Conservation (phyloP, 2,113 vertebrate genomes). For the Procapra przewalskii region DNA sequence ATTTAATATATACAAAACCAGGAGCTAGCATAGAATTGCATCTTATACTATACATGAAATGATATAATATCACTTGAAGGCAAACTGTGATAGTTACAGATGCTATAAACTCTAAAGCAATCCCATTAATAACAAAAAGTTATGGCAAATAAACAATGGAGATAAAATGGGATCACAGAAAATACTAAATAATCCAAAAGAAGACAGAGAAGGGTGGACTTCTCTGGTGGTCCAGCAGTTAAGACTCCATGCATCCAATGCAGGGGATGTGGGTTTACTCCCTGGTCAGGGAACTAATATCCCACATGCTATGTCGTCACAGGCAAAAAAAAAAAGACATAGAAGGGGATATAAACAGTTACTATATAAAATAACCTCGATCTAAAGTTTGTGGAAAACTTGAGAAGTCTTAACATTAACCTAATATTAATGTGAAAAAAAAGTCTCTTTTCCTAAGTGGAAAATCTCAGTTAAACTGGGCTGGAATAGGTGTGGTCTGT, state of each 20-base stretch:
- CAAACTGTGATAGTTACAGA: not conserved
- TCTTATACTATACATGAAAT: not conserved
- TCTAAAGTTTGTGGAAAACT: conserved; percentile 1
- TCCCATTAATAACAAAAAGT: not conserved
- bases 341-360: not conserved
- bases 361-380: not conserved
- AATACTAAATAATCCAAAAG: not conserved
- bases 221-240: not conserved
- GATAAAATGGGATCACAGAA: not conserved
- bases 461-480: not conserved
- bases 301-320: not conserved
- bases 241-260: not conserved
- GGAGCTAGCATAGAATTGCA: not conserved
- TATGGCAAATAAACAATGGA: not conserved
- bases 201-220: not conserved
- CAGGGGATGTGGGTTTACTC: not conserved
- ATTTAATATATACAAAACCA: not conserved
- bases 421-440: not conserved
- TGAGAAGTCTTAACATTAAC: not conserved
- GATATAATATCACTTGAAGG: not conserved
- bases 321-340: not conserved
- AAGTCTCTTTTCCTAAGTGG: not conserved
- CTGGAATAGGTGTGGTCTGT: not conserved
- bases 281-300: not conserved
- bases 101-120: not conserved